Evolutionary conservation across 1,140 invertebrate species (phyloP), one percentile per base, ranked within the genome.

Genomic region (Helicoverpa zea): DNA sequence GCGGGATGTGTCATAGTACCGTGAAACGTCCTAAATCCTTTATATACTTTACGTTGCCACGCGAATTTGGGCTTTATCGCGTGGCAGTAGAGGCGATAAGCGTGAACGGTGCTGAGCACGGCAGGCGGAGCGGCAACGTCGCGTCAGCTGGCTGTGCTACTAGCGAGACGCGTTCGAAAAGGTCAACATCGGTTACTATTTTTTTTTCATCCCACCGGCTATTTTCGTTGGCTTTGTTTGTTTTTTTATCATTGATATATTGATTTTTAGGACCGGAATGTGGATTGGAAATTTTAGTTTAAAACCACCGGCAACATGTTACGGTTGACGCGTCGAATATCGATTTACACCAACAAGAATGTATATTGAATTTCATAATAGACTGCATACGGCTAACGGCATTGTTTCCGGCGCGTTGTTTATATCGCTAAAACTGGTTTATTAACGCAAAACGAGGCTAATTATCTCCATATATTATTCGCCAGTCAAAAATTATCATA

Each of bases 71-170:
- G 43, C 81, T 63, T 70, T 90, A 90, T 66, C 13, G 0, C 78
- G 0, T 43, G 1, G 85, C 0, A 35, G 66, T 90, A 94, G 82
- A 84, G 88, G 93, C 93, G 93, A 94, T 94, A 94, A 94, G 92
- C 81, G 61, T 68, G 78, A 80, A 88, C 56, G 81, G 76, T 80
- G 79, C 86, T 85, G 81, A 80, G 84, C 16, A 87, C 54, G 79
- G 77, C 59, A 76, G 83, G 80, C 84, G 86, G 85, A 80, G 83
- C 81, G 92, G 92, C 92, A 94, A 94, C 92, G 88, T 66, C 93
- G 93, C 91, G 92, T 94, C 93, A 94, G 93, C 93, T 94, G 93
- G 90, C 90, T 86, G 91, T 84, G 89, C 89, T 94, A 92, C 89
- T 90, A 89, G 87, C 88, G 88, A 92, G 88, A 85, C 86, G 87